Evolutionary conservation across 2,888 invertebrate genomes (phyloP).

Genomic region (Teinopalpus imperialis): DNA sequence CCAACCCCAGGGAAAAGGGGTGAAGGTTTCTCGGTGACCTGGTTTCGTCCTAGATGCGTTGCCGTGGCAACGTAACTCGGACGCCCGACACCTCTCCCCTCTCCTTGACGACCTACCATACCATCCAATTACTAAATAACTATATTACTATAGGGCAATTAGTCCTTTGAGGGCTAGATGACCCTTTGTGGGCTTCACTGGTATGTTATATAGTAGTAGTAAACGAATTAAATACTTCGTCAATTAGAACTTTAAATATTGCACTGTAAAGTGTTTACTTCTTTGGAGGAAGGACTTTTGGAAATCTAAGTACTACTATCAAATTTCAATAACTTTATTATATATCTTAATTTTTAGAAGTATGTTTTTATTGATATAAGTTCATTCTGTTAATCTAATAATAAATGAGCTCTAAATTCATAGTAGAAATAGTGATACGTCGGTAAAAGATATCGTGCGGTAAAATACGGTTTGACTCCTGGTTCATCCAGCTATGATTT

Average conservation of each 20-base stretch:
- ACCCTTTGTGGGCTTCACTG: constrained; percentile 1
- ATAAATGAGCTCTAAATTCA: too few relatives aligned
- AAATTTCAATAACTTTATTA: too few relatives aligned
- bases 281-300: too few relatives aligned
- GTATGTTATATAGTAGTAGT: constrained; percentile 21
- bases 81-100: constrained; percentile 26
- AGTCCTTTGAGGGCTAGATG: constrained; percentile 26
- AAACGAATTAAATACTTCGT: constrained; percentile 8
- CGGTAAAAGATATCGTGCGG: too few relatives aligned
- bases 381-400: too few relatives aligned
- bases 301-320: too few relatives aligned
- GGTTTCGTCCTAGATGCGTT: constrained; percentile 61
- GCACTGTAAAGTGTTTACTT: too few relatives aligned
- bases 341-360: too few relatives aligned
- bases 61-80: constrained; percentile 46
- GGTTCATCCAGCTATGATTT: too few relatives aligned
- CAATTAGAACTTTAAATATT: constrained; percentile 7
- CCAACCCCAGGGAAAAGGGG: constrained; percentile 34
- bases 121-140: constrained; percentile 37
- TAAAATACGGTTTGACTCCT: too few relatives aligned
- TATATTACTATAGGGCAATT: constrained; percentile 35
- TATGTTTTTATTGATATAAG: too few relatives aligned
- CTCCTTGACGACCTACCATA: constrained; percentile 22
- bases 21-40: constrained; percentile 49
- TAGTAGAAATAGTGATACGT: too few relatives aligned